Conservation (phyloP, 2,113 vertebrate genomes). For the Centropus bengalensis region DNA sequence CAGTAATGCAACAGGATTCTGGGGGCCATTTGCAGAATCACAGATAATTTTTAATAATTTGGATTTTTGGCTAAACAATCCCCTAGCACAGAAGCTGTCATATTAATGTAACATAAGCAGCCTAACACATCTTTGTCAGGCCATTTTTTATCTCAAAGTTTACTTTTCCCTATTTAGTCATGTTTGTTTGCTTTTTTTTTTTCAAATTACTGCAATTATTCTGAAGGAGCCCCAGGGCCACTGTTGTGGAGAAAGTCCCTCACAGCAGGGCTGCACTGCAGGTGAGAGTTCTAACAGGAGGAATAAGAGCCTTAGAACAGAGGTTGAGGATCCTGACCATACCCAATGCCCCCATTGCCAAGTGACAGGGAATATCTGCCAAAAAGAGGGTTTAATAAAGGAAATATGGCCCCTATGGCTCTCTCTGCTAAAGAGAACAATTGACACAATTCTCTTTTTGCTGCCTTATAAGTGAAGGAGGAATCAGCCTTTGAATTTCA, state of each 20-base stretch:
- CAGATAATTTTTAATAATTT: not conserved
- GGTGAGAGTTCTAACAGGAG: too few relatives aligned
- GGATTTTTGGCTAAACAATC: not conserved
- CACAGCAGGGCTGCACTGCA: too few relatives aligned
- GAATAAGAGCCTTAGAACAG: not conserved
- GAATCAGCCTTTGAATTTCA: not conserved
- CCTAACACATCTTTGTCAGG: not conserved
- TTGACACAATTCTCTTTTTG: not conserved
- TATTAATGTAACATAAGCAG: not conserved
- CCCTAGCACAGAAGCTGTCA: not conserved
- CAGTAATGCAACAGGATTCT: not conserved
- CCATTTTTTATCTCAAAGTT: not conserved
- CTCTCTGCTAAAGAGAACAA: not conserved
- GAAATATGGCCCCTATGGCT: not conserved
- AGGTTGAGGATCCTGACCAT: not conserved
- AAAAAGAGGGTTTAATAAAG: not conserved
- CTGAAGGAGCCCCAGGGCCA: not conserved
- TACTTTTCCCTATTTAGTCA: not conserved
- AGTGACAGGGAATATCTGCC: not conserved
- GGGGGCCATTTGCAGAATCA: not conserved
- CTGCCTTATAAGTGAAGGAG: not conserved
- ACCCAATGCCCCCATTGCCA: not conserved
- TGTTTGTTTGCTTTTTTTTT: fast-evolving
- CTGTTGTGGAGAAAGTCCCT: too few relatives aligned
- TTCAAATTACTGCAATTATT: too few relatives aligned